Percentiles rank a stretch among this genome's conserved stretches.
Evolutionary conservation across 2,888 invertebrate genomes (phyloP).

Genomic region (Phytoseiulus persimilis): DNA sequence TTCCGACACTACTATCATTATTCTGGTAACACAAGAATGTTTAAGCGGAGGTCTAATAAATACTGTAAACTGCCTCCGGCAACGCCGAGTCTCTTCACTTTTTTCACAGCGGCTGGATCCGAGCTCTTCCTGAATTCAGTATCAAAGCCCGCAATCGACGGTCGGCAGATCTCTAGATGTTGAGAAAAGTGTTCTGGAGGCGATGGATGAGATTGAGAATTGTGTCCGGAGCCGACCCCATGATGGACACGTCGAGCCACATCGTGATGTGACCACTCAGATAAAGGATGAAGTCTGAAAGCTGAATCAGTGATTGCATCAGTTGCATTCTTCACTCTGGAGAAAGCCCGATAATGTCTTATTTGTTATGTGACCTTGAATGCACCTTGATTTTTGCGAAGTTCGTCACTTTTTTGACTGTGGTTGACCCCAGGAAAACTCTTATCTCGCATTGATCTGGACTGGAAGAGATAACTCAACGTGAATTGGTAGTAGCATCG

Average conservation of each 20-base stretch:
- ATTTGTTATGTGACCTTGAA: no score
- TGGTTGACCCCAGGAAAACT: conserved; percentile 15
- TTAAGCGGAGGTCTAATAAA: not conserved
- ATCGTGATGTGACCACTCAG: conserved; percentile 19
- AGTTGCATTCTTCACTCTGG: no score
- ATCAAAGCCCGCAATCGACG: not conserved
- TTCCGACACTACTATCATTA: not conserved
- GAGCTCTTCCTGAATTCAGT: no score
- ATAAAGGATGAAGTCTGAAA: conserved; percentile 22
- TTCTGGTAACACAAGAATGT: not conserved
- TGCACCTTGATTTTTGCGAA: conserved; percentile 35
- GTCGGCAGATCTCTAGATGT: not conserved
- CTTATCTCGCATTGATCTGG: conserved; percentile 11
- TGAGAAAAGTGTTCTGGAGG: not conserved
- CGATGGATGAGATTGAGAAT: not conserved
- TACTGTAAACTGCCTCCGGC: not conserved
- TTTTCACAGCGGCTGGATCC: not conserved
- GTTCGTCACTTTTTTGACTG: conserved; percentile 10
- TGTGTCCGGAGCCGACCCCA: conserved; percentile 25
- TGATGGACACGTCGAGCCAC: conserved; percentile 29
- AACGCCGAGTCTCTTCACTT: not conserved
- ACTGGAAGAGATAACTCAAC: not conserved
- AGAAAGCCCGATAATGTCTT: no score
- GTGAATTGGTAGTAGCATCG: no score
- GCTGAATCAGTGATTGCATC: not conserved